Conservation (phyloP, 2,113 vertebrate species). For the Sebastes fasciatus region DNA sequence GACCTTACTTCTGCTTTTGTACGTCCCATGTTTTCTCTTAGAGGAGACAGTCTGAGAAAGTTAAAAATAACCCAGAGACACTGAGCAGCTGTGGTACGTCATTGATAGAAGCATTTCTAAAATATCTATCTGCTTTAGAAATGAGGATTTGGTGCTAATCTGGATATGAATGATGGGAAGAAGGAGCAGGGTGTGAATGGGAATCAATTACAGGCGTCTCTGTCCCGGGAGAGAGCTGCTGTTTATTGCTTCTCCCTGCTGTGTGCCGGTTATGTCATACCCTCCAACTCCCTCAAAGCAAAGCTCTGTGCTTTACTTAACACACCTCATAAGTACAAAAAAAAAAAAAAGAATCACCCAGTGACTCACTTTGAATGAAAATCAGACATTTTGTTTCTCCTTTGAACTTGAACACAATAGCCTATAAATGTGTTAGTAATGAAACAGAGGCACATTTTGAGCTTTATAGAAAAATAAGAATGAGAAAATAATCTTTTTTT, state of each 20-base stretch:
- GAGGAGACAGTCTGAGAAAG: constrained; percentile 23
- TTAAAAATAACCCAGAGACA: constrained; percentile 69
- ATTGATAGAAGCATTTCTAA: constrained; percentile 32
- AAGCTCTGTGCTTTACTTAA: constrained; percentile 61
- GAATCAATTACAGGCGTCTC: constrained; percentile 72
- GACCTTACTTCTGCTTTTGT: constrained; percentile 22
- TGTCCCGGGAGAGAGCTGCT: constrained; percentile 72
- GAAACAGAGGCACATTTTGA: constrained; percentile 6
- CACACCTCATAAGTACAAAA: constrained; percentile 23
- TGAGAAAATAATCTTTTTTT: neutral
- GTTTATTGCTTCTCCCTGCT: constrained; percentile 74
- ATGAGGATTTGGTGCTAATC: constrained; percentile 10
- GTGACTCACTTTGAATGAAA: constrained; percentile 30
- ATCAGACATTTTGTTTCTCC: constrained; percentile 23
- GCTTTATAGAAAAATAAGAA: neutral
- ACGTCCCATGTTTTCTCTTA: constrained; percentile 5
- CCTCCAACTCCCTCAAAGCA: constrained; percentile 62
- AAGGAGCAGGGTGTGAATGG: constrained; percentile 51
- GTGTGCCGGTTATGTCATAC: constrained; percentile 79
- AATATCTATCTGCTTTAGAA: constrained; percentile 18
- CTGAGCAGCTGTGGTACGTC: constrained; percentile 46
- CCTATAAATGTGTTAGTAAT: neutral
- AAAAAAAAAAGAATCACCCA: constrained; percentile 1
- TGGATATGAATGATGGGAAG: constrained; percentile 27
- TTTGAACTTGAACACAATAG: neutral